Percentiles rank a stretch among this genome's conserved stretches.
These are phyloP conservation scores for Malurus leucopterus DNA, from an alignment of 2,797 vertebrate species.

Conservation along the genomic window DNA sequence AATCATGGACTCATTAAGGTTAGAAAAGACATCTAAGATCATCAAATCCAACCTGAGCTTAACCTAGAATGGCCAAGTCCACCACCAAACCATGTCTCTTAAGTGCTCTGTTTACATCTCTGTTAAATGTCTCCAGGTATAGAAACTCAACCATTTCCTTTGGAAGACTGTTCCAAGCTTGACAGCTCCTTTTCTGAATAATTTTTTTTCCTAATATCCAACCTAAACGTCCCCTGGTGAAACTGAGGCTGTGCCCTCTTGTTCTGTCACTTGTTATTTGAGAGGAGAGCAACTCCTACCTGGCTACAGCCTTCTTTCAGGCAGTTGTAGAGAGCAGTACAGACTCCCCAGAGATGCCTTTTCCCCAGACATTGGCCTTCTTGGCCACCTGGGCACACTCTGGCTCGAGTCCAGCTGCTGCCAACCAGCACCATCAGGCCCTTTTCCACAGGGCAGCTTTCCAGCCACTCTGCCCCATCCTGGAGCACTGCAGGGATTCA, in stretches of 20 bases:
- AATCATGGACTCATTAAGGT: neutral
- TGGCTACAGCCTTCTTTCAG: neutral
- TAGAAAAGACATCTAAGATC: neutral
- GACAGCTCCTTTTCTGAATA: neutral
- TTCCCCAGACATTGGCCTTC: neutral
- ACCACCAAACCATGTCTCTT: neutral
- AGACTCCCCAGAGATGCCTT: neutral
- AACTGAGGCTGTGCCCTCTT: neutral
- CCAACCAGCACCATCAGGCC: neutral
- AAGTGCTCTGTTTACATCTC: neutral
- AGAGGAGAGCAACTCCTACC: neutral
- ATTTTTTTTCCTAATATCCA: neutral
- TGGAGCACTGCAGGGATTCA: neutral
- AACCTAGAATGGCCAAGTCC: neutral
- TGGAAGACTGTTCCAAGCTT: neutral
- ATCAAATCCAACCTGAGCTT: neutral
- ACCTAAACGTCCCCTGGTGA: neutral
- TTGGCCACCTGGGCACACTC: too few relatives aligned
- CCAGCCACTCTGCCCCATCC: neutral
- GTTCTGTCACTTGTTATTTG: neutral
- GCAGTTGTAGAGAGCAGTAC: neutral
- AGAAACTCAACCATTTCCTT: neutral
- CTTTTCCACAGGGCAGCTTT: neutral
- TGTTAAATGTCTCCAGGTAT: neutral
- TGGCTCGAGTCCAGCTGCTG: neutral